phyloP scores from a whole-genome alignment of 1,140 invertebrate genomes.

The Callitettix versicolor region DNA sequence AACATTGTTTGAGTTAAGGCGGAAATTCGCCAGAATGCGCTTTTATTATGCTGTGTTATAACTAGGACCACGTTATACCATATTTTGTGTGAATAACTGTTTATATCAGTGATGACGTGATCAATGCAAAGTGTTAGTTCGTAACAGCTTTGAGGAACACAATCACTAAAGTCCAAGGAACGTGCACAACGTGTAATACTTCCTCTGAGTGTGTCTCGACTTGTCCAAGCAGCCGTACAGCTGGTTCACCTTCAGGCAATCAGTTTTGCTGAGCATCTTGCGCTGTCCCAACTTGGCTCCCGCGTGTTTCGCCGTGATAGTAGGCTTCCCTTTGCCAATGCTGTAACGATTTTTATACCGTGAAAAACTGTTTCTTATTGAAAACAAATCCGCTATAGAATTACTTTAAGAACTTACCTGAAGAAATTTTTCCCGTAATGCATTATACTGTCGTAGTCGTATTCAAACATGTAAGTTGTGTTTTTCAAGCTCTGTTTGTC shows the following conservation, averaged over 20 bases:
- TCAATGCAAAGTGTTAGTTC: too few species aligned
- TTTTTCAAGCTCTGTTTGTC: slow-evolving; percentile 48
- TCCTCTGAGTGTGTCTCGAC: slow-evolving; percentile 37
- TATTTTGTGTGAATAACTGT: too few species aligned
- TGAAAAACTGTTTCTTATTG: too few species aligned
- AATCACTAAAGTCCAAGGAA: slow-evolving; percentile 39
- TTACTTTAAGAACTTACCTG: slow-evolving; percentile 33
- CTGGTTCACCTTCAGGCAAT: slow-evolving; percentile 60
- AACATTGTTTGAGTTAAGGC: too few species aligned
- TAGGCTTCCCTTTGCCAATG: slow-evolving; percentile 41
- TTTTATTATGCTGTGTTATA: too few species aligned
- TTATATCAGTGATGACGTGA: too few species aligned
- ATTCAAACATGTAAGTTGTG: slow-evolving; percentile 50
- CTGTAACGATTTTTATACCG: slow-evolving; percentile 42
- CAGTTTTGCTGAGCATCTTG: slow-evolving; percentile 47
- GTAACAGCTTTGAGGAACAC: too few species aligned
- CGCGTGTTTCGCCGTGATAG: slow-evolving; percentile 45
- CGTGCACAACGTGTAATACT: slow-evolving; percentile 50
- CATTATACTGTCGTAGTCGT: slow-evolving; percentile 64
- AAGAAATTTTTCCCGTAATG: slow-evolving; percentile 53
- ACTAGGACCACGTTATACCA: too few species aligned
- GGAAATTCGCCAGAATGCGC: too few species aligned
- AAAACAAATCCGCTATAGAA: too few species aligned
- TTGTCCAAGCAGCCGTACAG: slow-evolving; percentile 52
- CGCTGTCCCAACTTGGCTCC: slow-evolving; percentile 44